Evolutionary conservation across 1,140 invertebrate species (phyloP), one percentile per base, ranked within the genome.

Genomic region (Drosophila lowei): DNA sequence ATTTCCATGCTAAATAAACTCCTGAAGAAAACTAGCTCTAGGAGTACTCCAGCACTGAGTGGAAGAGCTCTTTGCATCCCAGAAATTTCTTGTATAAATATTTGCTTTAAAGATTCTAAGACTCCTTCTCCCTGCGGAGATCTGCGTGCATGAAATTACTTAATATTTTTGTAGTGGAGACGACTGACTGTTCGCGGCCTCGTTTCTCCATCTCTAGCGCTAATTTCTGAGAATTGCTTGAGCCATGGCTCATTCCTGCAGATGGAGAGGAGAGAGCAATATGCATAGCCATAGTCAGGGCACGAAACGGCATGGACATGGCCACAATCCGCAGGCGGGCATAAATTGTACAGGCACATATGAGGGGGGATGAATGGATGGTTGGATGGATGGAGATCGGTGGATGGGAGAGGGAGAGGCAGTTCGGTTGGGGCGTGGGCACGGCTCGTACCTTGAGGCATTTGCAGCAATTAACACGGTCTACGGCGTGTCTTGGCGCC

Each of bases 401-500:
- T 21, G 5, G 8, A 6, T n/a, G 43, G 6, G 34, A 4, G 8
- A 6, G 13, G 34, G 3, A 34, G 6, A 16, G 25, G 23, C 15
- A 16, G 52, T 15, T 52, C 42, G 56, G 49, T 38, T 58, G 60
- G 67, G 77, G 79, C 80, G 74, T 84, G 50, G 70, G 64, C 56
- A 30, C 18, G 53, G 53, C 53, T 38, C 34, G 58, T 77, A 64
- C 64, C 81, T 80, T 64, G 63, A 66, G 83, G 81, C 81, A 88
- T 81, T 88, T 86, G 83, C 78, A 55, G 81, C 78, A 86, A 86
- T 86, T 86, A 86, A 86, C 81, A 86, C 81, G 81, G 73, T 88
- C 78, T 52, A 77, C 70, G 77, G 78, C 83, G 74, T 85, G 81
- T 66, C 81, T 88, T 88, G 83, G 83, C 83, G 83, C 83, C 81